These are phyloP conservation scores for Aegotheles bennettii DNA, from an alignment of 2,113 vertebrate genomes.

Conservation along the genomic window DNA sequence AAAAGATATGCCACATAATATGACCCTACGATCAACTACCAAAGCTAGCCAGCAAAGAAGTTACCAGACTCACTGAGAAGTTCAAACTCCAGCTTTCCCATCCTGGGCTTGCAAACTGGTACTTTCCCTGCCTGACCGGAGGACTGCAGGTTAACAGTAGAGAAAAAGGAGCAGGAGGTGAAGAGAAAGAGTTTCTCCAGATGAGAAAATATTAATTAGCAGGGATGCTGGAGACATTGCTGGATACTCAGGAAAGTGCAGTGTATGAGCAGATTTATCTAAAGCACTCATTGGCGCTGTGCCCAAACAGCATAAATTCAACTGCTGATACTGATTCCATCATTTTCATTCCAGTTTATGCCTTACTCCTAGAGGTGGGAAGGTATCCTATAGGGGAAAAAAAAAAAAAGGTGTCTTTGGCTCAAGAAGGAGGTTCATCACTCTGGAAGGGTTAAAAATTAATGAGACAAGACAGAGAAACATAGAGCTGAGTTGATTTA, in stretches of 20 bases:
- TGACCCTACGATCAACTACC: not conserved
- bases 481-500: not conserved
- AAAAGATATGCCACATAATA: not conserved
- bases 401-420: not conserved
- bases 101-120: not conserved
- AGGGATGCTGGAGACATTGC: not conserved
- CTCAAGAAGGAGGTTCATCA: not conserved
- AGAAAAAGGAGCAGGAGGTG: not conserved
- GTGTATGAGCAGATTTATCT: not conserved
- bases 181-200: not conserved
- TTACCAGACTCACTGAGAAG: not conserved
- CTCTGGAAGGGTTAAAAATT: not conserved
- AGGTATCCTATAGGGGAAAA: not conserved
- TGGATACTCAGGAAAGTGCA: not conserved
- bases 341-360: not conserved
- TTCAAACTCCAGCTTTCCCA: not conserved
- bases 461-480: not conserved
- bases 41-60: not conserved
- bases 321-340: not conserved
- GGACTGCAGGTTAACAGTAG: not conserved
- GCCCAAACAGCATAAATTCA: not conserved
- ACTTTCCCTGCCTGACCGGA: not conserved
- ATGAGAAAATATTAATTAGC: not conserved
- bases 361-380: not conserved
- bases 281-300: not conserved